Percentiles rank a stretch among this genome's conserved stretches.
Conservation (phyloP, 2,113 vertebrate species). For the Glaucidium brasilianum region DNA sequence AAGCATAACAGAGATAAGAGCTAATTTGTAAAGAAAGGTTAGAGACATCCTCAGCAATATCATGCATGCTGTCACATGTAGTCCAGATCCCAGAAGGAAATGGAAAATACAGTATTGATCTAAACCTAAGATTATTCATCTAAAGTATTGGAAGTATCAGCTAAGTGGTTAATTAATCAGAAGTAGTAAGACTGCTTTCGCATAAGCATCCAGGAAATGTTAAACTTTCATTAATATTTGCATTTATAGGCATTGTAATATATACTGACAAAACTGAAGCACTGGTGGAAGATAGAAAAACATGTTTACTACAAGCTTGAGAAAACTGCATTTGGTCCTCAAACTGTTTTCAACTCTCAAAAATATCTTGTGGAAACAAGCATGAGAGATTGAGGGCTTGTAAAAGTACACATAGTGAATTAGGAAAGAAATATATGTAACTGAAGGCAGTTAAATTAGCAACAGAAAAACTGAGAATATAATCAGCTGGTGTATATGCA, state of each 20-base stretch:
- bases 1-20: background rate
- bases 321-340: background rate
- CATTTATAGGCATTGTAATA: background rate
- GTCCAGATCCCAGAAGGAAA: background rate
- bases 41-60: background rate
- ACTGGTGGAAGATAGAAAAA: background rate
- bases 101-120: background rate
- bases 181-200: background rate
- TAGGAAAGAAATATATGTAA: background rate
- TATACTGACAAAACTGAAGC: background rate
- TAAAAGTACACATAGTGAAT: background rate
- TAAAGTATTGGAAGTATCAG: background rate
- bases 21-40: background rate
- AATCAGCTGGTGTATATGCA: background rate
- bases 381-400: background rate
- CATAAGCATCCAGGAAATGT: background rate
- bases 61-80: background rate
- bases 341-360: background rate
- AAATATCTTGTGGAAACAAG: background rate
- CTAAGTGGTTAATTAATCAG: background rate
- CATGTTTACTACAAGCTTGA: background rate
- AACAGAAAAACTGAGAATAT: background rate
- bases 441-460: background rate
- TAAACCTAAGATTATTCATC: background rate
- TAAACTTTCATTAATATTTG: background rate